Percentiles rank a stretch among this genome's conserved stretches.
Conservation (phyloP, 2,797 vertebrate genomes). For the Lepilemur septentrionalis region DNA sequence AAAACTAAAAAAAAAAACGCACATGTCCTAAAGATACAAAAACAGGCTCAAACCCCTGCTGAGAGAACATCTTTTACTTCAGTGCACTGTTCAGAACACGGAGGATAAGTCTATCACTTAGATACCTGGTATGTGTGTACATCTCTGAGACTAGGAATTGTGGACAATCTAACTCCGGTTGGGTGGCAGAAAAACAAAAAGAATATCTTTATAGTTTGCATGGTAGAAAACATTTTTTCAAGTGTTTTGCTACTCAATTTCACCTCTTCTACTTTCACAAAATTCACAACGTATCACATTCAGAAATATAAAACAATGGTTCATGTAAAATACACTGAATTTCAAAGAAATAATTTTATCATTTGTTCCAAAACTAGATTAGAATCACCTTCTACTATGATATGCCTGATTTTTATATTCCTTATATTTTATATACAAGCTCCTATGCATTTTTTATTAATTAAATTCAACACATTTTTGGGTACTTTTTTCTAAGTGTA, state of each 20-base stretch:
- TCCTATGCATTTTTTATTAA: neutral
- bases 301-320: neutral
- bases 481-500: neutral
- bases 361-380: neutral
- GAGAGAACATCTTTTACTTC: neutral
- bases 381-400: neutral
- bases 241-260: neutral
- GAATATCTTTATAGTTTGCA: neutral
- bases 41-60: neutral
- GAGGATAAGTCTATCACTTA: neutral
- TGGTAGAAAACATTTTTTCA: neutral
- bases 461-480: neutral
- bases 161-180: neutral
- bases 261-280: neutral
- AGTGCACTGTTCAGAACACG: neutral
- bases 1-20: neutral
- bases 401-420: neutral
- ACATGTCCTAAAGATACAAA: neutral
- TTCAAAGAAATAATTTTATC: neutral
- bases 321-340: neutral
- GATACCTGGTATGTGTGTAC: accelerated
- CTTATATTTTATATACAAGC: neutral
- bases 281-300: neutral
- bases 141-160: neutral
- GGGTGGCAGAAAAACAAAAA: neutral